phyloP scores from a whole-genome alignment of 2,797 vertebrate species.

The Vireo griseus region DNA sequence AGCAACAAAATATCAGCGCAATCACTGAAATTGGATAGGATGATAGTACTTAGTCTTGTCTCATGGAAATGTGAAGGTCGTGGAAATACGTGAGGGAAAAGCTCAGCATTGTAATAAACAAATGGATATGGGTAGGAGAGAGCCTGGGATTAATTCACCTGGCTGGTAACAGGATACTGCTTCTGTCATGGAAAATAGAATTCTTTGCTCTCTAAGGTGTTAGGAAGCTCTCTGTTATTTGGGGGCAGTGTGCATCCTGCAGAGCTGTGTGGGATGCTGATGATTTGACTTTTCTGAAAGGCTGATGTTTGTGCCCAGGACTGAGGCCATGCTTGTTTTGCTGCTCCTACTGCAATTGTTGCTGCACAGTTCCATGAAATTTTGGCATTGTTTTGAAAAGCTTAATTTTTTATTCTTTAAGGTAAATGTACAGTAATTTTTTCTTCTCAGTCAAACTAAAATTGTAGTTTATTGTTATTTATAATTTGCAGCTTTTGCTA shows the following conservation, averaged over 20 bases:
- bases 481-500: not conserved
- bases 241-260: not conserved
- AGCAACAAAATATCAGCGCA: not conserved
- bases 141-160: not conserved
- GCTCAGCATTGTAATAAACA: not conserved
- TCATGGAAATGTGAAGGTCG: not conserved
- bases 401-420: not conserved
- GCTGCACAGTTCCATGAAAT: not conserved
- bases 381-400: not conserved
- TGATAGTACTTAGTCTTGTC: not conserved
- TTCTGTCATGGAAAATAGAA: not conserved
- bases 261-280: not conserved
- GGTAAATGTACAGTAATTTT: not conserved
- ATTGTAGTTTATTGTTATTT: constrained; percentile 11
- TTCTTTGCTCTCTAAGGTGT: not conserved
- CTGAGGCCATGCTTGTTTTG: not conserved
- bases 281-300: not conserved
- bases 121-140: not conserved
- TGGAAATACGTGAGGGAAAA: not conserved
- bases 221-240: not conserved
- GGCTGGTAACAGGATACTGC: not conserved
- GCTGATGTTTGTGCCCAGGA: not conserved
- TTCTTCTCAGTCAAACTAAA: not conserved
- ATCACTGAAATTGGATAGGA: not conserved
- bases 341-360: not conserved